Evolutionary conservation across 2,797 vertebrate species (phyloP).

Genomic region (Furcifer pardalis): DNA sequence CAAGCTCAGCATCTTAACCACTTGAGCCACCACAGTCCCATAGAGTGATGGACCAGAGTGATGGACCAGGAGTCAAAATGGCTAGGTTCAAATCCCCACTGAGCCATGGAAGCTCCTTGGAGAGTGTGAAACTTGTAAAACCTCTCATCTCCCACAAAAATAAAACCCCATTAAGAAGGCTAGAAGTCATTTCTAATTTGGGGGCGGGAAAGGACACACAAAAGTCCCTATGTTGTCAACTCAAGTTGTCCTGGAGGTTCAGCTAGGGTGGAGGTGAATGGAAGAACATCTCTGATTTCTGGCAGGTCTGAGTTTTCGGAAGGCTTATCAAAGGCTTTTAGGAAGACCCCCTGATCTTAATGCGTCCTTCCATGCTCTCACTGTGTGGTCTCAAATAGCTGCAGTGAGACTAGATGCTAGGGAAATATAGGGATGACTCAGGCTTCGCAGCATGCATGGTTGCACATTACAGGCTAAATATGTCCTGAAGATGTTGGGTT

Average conservation of each 20-base stretch:
- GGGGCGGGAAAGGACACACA: too few species aligned
- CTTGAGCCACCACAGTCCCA: too few species aligned
- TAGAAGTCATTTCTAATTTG: too few species aligned
- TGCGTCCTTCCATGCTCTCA: not conserved
- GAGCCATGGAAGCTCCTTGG: too few species aligned
- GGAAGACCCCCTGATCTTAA: not conserved
- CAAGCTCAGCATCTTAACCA: too few species aligned
- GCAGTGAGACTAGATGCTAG: not conserved
- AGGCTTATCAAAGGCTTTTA: not conserved
- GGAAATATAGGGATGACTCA: not conserved
- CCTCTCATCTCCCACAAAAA: too few species aligned
- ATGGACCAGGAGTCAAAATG: too few species aligned
- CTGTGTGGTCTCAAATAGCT: not conserved
- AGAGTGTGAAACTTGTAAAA: too few species aligned
- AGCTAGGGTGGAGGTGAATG: not conserved
- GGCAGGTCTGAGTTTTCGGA: not conserved
- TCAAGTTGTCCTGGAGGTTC: not conserved
- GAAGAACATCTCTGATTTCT: not conserved
- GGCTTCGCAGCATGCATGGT: not conserved
- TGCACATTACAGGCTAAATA: not conserved
- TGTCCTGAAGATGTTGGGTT: not conserved
- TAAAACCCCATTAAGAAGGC: too few species aligned
- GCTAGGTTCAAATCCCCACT: too few species aligned
- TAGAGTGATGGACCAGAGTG: too few species aligned
- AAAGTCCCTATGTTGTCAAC: too few species aligned